A percentile compares a stretch with the other conserved stretches of the same genome.
These are phyloP conservation scores for Hydroisotoma schaefferi DNA, from an alignment of 2,888 invertebrate genomes.

Conservation along the genomic window DNA sequence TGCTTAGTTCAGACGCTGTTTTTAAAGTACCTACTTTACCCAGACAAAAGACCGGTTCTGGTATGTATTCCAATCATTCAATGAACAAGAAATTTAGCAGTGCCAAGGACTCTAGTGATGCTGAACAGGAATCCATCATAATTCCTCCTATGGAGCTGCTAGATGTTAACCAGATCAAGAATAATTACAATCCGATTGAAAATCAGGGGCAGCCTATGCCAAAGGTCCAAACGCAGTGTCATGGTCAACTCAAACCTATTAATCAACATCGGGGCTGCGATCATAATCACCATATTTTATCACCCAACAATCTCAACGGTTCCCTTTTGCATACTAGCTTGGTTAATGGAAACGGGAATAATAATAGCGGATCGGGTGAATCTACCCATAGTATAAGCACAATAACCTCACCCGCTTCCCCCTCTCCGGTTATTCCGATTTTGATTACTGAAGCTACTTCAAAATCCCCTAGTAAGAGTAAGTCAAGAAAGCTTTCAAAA, in stretches of 20 bases:
- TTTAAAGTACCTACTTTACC: constrained; percentile 41
- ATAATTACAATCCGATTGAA: constrained; percentile 24
- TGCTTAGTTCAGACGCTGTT: constrained; percentile 44
- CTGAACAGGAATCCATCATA: constrained; percentile 43
- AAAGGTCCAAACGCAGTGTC: constrained; percentile 6
- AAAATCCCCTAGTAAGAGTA: constrained; percentile 48
- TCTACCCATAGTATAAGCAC: constrained; percentile 28
- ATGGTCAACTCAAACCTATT: constrained; percentile 9
- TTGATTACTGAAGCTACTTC: constrained; percentile 26
- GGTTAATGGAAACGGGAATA: constrained; percentile 21
- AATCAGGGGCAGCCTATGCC: constrained; percentile 19
- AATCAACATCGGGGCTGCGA: constrained; percentile 32
- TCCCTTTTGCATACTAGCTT: constrained; percentile 2
- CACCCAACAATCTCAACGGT: constrained; percentile 16
- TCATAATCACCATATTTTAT: constrained; percentile 33
- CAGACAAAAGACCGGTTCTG: constrained; percentile 15
- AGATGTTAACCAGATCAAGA: constrained; percentile 45
- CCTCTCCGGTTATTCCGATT: constrained; percentile 22
- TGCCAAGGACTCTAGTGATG: constrained; percentile 40
- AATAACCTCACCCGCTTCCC: constrained; percentile 39
- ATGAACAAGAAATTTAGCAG: constrained; percentile 24
- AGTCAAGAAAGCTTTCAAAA: constrained; percentile 47
- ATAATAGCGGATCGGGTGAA: constrained; percentile 11
- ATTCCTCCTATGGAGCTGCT: constrained; percentile 48
- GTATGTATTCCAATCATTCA: constrained; percentile 9